Evolutionary conservation across 92 coral and sea anemone species (phyloP), one percentile per base, ranked within the genome.

Genomic region (Palythoa grandiflora): DNA sequence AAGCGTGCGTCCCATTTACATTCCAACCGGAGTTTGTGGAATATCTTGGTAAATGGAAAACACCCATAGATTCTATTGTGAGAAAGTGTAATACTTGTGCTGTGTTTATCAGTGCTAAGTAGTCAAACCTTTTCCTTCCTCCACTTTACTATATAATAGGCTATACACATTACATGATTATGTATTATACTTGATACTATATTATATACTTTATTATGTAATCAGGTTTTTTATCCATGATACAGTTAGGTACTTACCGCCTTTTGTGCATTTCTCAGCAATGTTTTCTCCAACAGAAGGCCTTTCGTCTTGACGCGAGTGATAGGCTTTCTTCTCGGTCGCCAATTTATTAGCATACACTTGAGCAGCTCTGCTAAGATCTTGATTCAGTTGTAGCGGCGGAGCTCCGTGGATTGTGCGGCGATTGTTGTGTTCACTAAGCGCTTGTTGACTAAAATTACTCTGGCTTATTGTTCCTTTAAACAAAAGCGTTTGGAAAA

Each of bases 391-490:
- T 60, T 81, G 38, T 40, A 81, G 19, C 20, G 9, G 73, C 1
- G 86, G 86, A 1, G 86, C 75, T 9, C 2, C 37, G 17, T 81
- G 86, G 86, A 81, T 51, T 21, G 28, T 81, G 52, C 86, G 21
- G 48, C 86, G 52, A 5, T 81, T 81, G 55, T 81, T 81, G 75
- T 81, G 86, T 14, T 81, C 86, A 11, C 86, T 81, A 19, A 81
- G 86, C 5, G 86, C 86, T 66, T 65, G 86, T 6, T 81, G 86
- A 20, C 36, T 38, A 81, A 81, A 65, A 14, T 44, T 17, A 12
- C 66, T 66, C 75, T 10, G 73, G 59, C 38, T 60, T 40, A 9
- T 28, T 21, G 73, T 71, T 10, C 75, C 86, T 81, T 61, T 20
- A 35, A 55, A 55, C 17, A 55, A 0, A 55, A 55, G 19, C 28